phyloP scores from a whole-genome alignment of 2,113 vertebrate genomes.

The Bos indicus region DNA sequence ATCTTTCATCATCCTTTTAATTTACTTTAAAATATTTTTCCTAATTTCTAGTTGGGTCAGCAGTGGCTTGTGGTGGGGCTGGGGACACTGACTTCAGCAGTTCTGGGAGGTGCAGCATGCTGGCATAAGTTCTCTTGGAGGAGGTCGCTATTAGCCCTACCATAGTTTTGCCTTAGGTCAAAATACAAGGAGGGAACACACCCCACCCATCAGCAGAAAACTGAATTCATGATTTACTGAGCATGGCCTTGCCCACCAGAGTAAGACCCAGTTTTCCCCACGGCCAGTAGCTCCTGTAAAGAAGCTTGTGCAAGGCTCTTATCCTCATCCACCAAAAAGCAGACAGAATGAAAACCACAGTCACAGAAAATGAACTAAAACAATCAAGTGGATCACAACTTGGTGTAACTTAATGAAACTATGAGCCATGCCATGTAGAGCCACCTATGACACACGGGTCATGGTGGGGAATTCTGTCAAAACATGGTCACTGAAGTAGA shows the following conservation, averaged over 20 bases:
- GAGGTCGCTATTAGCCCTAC: neutral
- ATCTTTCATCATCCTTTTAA: neutral
- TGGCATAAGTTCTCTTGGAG: neutral
- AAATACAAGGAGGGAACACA: neutral
- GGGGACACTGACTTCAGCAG: neutral
- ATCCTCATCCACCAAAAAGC: neutral
- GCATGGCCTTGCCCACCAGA: neutral
- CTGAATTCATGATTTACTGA: neutral
- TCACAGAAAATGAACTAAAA: neutral
- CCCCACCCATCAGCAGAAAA: neutral
- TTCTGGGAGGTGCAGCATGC: neutral
- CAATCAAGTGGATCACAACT: neutral
- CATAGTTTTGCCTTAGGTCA: neutral
- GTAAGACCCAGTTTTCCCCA: neutral
- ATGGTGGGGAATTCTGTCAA: neutral
- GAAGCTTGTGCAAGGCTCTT: neutral
- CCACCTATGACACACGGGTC: neutral
- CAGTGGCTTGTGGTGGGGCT: neutral
- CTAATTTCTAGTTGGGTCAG: neutral
- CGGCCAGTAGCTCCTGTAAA: too few relatives aligned
- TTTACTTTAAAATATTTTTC: neutral
- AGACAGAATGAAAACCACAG: neutral
- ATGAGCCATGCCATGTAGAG: neutral
- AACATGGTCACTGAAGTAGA: neutral
- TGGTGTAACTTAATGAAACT: neutral